Percentiles rank a stretch among this genome's conserved stretches.
phyloP scores from a whole-genome alignment of 2,797 vertebrate genomes.

The Sphaeramia orbicularis region DNA sequence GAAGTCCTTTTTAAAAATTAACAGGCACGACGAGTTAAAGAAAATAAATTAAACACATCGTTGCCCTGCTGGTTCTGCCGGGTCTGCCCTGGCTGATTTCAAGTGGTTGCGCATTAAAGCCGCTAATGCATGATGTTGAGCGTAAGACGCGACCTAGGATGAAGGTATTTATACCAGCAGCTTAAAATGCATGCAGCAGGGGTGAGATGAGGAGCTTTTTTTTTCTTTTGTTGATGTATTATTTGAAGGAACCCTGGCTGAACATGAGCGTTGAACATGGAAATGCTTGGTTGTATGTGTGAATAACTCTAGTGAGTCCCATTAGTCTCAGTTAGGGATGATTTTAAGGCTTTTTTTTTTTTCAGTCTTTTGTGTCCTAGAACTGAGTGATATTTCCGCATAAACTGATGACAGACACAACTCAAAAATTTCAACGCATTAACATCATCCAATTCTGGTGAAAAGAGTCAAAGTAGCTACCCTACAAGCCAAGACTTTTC shows the following conservation, averaged over 20 bases:
- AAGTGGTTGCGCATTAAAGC: conserved; percentile 28
- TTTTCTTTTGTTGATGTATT: conserved; percentile 5
- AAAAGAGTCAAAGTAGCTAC: background rate
- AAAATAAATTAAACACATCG: conserved; percentile 70
- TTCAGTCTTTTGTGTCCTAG: background rate
- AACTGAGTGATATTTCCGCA: background rate
- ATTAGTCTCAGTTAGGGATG: background rate
- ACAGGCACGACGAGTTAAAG: conserved; percentile 66
- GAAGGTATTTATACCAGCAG: conserved; percentile 39
- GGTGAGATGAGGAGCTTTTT: background rate
- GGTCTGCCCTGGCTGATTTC: conserved; percentile 19
- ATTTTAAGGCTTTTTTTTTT: background rate
- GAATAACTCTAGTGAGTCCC: too few relatives aligned
- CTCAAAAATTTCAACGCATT: background rate
- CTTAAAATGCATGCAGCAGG: conserved; percentile 24
- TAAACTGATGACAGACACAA: background rate
- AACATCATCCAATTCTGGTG: background rate
- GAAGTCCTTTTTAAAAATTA: conserved; percentile 73
- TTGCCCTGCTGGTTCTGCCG: conserved; percentile 35
- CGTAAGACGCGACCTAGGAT: conserved; percentile 5
- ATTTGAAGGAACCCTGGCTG: conserved; percentile 2
- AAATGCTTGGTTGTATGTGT: too few relatives aligned
- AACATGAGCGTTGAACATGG: background rate
- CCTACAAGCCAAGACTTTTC: conserved; percentile 26
- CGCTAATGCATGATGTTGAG: conserved; percentile 13